Evolutionary conservation across 2,797 vertebrate genomes (phyloP).

Genomic region (Podarcis lilfordi): DNA sequence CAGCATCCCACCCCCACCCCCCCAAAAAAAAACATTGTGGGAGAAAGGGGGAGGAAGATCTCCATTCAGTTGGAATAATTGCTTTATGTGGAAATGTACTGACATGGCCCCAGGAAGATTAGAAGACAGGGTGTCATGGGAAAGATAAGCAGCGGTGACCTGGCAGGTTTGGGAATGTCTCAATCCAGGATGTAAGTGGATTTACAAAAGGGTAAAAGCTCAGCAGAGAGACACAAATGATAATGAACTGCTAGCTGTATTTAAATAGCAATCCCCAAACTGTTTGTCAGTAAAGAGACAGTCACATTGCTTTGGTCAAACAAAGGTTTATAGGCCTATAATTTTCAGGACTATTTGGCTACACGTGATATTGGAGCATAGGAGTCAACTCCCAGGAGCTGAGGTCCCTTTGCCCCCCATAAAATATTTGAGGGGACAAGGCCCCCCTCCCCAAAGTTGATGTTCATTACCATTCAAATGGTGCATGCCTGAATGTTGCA

Average conservation of each 20-base stretch:
- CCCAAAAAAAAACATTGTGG: constrained; percentile 52
- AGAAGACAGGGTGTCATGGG: constrained; percentile 85
- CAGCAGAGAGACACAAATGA: constrained; percentile 75
- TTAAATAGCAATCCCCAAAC: constrained; percentile 70
- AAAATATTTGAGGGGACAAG: no score
- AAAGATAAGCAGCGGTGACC: constrained; percentile 86
- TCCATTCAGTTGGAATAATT: constrained; percentile 86
- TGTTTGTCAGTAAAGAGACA: constrained; percentile 39
- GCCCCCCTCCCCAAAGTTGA: no score
- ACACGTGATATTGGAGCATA: neutral
- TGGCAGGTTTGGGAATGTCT: constrained; percentile 76
- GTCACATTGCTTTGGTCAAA: constrained; percentile 59
- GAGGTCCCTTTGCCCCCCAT: no score
- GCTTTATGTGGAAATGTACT: constrained; percentile 70
- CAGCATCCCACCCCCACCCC: constrained; percentile 21
- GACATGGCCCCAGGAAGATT: constrained; percentile 69
- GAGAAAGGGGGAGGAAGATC: constrained; percentile 76
- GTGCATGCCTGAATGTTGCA: no score
- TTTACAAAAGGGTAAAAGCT: constrained; percentile 73
- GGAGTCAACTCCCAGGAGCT: no score
- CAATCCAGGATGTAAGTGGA: constrained; percentile 69
- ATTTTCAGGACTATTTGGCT: constrained; percentile 56
- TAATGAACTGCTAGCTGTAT: constrained; percentile 74
- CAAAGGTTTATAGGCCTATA: constrained; percentile 60
- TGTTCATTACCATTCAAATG: no score